phyloP scores from a whole-genome alignment of 2,888 invertebrate species.

The Meganola albula region DNA sequence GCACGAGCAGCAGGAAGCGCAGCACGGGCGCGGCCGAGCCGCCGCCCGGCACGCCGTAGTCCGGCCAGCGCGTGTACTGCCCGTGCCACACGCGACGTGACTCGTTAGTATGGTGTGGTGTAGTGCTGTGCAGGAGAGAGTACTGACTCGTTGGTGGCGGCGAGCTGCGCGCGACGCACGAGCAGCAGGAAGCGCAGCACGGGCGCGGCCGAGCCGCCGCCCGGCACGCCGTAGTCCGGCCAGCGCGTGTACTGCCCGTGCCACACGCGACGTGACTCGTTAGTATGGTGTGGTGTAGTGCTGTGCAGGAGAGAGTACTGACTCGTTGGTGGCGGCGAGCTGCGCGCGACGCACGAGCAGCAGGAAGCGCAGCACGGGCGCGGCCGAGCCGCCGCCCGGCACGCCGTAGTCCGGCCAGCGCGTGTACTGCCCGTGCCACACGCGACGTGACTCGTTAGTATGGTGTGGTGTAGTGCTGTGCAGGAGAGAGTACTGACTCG shows the following conservation, averaged over 20 bases:
- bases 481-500: slow-evolving; percentile 58
- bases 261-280: slow-evolving; percentile 88
- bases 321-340: slow-evolving; percentile 74
- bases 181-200: slow-evolving; percentile 77
- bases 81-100: slow-evolving; percentile 92
- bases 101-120: too few species aligned
- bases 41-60: slow-evolving; percentile 94
- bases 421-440: slow-evolving; percentile 96
- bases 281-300: too few species aligned
- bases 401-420: slow-evolving; percentile 96
- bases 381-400: slow-evolving; percentile 77
- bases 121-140: too few species aligned
- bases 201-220: slow-evolving; percentile 48
- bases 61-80: slow-evolving; percentile 94
- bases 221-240: slow-evolving; percentile 97
- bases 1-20: slow-evolving; percentile 83
- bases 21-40: slow-evolving; percentile 32
- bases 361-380: slow-evolving; percentile 58
- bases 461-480: too few species aligned
- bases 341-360: slow-evolving; percentile 90
- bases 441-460: slow-evolving; percentile 86
- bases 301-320: slow-evolving; percentile 52
- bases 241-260: slow-evolving; percentile 96
- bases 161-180: slow-evolving; percentile 89
- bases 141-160: slow-evolving; percentile 66